Evolutionary conservation across 2,797 vertebrate species (phyloP).

Genomic region (Diglossa cyanea): DNA sequence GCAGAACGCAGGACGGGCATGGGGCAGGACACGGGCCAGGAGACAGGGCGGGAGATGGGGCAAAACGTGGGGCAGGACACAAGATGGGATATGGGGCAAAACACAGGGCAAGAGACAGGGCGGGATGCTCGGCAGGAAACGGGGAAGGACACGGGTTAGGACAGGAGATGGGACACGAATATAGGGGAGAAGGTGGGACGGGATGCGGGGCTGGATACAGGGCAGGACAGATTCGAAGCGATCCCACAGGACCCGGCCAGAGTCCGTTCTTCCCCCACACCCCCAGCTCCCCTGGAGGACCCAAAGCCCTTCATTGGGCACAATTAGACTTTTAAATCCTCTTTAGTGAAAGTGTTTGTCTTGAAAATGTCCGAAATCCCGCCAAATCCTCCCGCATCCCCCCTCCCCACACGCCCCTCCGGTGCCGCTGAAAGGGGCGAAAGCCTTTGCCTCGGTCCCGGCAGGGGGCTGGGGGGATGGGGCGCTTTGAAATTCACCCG

Average conservation of each 20-base stretch:
- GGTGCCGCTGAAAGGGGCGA: background rate
- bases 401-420: background rate
- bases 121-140: background rate
- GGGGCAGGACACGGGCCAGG: background rate
- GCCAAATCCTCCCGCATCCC: slow-evolving; percentile 32
- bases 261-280: background rate
- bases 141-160: no score
- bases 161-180: background rate
- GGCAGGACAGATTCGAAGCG: background rate
- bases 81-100: background rate
- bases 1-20: background rate
- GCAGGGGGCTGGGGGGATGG: background rate
- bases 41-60: background rate
- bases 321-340: slow-evolving; percentile 68
- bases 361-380: slow-evolving; percentile 80
- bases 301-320: background rate
- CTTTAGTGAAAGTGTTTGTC: slow-evolving; percentile 71
- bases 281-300: background rate
- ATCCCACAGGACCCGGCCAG: background rate
- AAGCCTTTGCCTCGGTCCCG: slow-evolving; percentile 61
- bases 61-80: background rate
- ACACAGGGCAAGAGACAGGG: background rate
- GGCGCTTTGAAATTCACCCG: background rate
- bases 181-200: background rate
- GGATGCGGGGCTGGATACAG: background rate